Percentiles rank a stretch among this genome's conserved stretches.
phyloP scores from a whole-genome alignment of 2,888 invertebrate genomes.

The Imbricaverruca yamaguchii region DNA sequence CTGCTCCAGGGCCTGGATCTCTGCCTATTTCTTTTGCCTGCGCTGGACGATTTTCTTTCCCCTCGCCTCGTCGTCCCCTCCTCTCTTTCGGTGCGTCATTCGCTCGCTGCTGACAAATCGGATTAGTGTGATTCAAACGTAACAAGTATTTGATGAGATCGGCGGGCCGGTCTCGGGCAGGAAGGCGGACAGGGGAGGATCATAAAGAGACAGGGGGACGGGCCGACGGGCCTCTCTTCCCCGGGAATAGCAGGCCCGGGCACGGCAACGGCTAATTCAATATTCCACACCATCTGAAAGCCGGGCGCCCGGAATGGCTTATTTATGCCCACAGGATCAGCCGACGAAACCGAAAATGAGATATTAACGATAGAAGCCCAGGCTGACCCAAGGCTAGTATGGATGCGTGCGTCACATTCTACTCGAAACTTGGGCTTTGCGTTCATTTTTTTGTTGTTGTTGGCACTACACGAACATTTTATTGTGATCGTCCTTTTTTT shows the following conservation, averaged over 20 bases:
- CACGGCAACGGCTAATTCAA: not conserved
- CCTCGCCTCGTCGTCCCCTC: not conserved
- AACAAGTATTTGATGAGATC: conserved; percentile 19
- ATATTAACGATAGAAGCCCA: no score
- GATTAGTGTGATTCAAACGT: conserved; percentile 19
- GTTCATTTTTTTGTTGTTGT: no score
- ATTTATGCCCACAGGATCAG: no score
- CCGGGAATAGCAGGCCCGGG: not conserved
- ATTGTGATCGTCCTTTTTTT: no score
- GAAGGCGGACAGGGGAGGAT: not conserved
- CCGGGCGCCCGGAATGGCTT: no score
- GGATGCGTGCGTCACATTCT: no score
- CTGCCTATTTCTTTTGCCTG: no score
- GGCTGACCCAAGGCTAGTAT: no score
- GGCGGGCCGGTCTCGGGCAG: not conserved
- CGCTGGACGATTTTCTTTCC: not conserved
- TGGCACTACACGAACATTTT: no score
- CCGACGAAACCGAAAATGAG: no score
- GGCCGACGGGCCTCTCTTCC: not conserved
- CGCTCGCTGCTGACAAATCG: not conserved
- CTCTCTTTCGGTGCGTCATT: not conserved
- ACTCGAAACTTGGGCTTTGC: no score
- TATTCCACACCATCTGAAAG: not conserved
- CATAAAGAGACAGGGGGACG: not conserved
- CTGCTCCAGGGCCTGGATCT: no score